phyloP scores from a whole-genome alignment of 2,888 invertebrate genomes.

The Eretmocerus hayati region DNA sequence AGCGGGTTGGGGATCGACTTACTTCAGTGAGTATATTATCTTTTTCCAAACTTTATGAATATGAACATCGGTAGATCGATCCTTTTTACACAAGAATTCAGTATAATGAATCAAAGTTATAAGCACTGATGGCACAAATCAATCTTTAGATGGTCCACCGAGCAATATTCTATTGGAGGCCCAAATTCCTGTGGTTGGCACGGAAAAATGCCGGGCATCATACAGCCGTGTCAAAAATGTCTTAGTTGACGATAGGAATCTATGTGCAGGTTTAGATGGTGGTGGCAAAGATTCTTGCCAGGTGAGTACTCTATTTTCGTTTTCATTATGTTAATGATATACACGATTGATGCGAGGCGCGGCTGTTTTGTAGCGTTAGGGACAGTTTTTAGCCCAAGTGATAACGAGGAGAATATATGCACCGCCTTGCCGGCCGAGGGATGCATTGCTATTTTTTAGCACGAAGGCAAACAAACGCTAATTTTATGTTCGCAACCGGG shows the following conservation, averaged over 20 bases:
- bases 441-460: too few relatives aligned
- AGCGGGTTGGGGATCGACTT: slow-evolving; percentile 76
- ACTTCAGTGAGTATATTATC: slow-evolving; percentile 55
- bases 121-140: background rate
- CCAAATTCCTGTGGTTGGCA: slow-evolving; percentile 63
- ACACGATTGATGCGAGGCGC: background rate
- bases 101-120: background rate
- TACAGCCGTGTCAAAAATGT: slow-evolving; percentile 53
- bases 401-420: too few relatives aligned
- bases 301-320: slow-evolving; percentile 42
- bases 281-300: slow-evolving; percentile 69
- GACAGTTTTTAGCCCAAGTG: background rate
- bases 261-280: slow-evolving; percentile 62
- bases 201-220: slow-evolving; percentile 54
- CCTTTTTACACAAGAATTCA: background rate
- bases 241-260: slow-evolving; percentile 55
- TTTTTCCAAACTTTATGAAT: background rate
- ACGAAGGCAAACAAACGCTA: too few relatives aligned
- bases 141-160: slow-evolving; percentile 59
- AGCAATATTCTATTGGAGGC: slow-evolving; percentile 59
- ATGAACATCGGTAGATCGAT: background rate
- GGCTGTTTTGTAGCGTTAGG: background rate
- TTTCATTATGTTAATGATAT: too few relatives aligned
- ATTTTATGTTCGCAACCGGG: too few relatives aligned
- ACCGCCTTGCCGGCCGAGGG: too few relatives aligned